Evolutionary conservation across 2,113 vertebrate genomes (phyloP).

Genomic region (Lamprologus sp.): DNA sequence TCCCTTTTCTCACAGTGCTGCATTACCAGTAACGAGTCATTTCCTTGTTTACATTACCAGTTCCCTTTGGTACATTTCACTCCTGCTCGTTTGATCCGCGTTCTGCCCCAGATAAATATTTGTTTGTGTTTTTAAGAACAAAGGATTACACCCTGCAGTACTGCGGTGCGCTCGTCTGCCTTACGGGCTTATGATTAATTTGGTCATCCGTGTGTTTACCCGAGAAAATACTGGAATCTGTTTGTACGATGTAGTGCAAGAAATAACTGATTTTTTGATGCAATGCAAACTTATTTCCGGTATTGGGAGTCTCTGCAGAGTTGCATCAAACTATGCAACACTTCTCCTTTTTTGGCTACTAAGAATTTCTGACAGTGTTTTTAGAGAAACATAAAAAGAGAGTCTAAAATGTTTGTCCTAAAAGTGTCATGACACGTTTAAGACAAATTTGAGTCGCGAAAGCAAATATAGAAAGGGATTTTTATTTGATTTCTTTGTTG

Average conservation of each 20-base stretch:
- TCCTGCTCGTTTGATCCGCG: background rate
- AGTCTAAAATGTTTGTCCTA: background rate
- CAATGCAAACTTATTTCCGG: background rate
- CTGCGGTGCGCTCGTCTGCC: background rate
- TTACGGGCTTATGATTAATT: conserved; percentile 16
- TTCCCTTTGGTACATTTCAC: background rate
- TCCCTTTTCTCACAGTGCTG: background rate
- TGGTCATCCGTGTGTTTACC: conserved; percentile 22
- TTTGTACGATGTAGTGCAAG: background rate
- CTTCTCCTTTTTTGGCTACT: background rate
- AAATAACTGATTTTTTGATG: background rate
- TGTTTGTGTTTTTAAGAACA: conserved; percentile 37
- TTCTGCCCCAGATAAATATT: background rate
- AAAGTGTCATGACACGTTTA: background rate
- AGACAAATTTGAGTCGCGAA: rapidly evolving
- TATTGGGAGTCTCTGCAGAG: background rate
- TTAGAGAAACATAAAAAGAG: background rate
- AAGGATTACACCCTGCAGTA: conserved; percentile 11
- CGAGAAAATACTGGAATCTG: background rate
- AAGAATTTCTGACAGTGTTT: background rate
- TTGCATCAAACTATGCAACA: conserved; percentile 22
- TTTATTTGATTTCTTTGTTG: background rate
- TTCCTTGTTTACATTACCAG: background rate
- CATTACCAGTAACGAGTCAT: background rate
- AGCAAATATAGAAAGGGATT: conserved; percentile 19